Evolutionary conservation across 2,113 vertebrate genomes (phyloP).

Genomic region (Chamaea fasciata): DNA sequence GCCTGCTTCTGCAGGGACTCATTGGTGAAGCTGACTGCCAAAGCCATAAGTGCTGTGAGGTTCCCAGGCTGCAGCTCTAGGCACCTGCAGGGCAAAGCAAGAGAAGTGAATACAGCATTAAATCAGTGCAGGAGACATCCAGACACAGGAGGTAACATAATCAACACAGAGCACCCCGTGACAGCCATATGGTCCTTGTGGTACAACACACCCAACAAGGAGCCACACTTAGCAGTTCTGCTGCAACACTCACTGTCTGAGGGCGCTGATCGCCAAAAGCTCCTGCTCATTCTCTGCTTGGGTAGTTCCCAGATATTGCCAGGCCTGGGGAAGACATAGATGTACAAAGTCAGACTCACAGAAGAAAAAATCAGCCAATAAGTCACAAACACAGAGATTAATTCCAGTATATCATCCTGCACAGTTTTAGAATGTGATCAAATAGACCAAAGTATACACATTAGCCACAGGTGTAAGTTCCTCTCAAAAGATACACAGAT

Average conservation of each 20-base stretch:
- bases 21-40: constrained; percentile 97
- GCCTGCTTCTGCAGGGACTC: constrained; percentile 97
- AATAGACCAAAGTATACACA: not conserved
- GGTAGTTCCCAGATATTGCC: constrained; percentile 97
- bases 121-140: not conserved
- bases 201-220: not conserved
- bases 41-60: constrained; percentile 90
- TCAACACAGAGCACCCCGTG: not conserved
- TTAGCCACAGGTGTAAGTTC: not conserved
- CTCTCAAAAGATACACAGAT: not conserved
- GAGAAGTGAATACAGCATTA: not conserved
- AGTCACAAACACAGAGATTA: not conserved
- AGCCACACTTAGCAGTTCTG: not conserved
- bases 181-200: not conserved
- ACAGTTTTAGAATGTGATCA: not conserved
- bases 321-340: constrained; percentile 76
- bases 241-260: constrained; percentile 81
- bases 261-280: constrained; percentile 93
- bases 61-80: constrained; percentile 94
- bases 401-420: not conserved
- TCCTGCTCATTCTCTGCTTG: constrained; percentile 98
- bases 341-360: not conserved
- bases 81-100: constrained; percentile 75
- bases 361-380: not conserved
- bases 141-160: not conserved